phyloP scores from a whole-genome alignment of 2,888 invertebrate species.

The Orgyia antiqua region DNA sequence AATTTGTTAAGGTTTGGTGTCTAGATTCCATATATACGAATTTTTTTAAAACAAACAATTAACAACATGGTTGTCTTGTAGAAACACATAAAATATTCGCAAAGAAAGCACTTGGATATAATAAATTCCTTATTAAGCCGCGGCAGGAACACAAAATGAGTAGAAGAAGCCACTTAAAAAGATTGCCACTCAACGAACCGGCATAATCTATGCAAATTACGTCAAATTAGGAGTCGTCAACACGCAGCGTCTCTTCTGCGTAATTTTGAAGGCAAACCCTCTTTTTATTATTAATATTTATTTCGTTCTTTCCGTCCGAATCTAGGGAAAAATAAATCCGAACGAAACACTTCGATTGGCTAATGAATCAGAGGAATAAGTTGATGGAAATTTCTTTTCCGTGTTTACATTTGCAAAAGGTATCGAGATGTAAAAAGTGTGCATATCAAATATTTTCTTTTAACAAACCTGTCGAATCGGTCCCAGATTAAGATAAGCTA shows the following conservation, averaged over 20 bases:
- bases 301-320: constrained; percentile 61
- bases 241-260: constrained; percentile 61
- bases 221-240: constrained; percentile 77
- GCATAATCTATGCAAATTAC: constrained; percentile 78
- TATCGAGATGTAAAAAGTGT: too few relatives aligned
- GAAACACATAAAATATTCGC: constrained; percentile 43
- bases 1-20: too few relatives aligned
- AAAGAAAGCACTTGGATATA: constrained; percentile 53
- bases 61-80: too few relatives aligned
- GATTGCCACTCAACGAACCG: constrained; percentile 77
- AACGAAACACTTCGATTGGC: constrained; percentile 48
- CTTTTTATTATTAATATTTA: constrained; percentile 77
- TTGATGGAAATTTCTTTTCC: constrained; percentile 11
- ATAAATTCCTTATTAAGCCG: constrained; percentile 64
- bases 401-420: background rate
- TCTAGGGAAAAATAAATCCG: constrained; percentile 56
- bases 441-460: too few relatives aligned
- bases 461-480: too few relatives aligned
- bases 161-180: constrained; percentile 76
- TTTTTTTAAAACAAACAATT: too few relatives aligned
- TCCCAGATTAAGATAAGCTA: too few relatives aligned
- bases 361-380: constrained; percentile 66
- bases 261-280: constrained; percentile 74
- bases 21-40: too few relatives aligned
- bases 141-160: constrained; percentile 68